These are phyloP conservation scores for Teinopalpus imperialis DNA, from an alignment of 2,888 invertebrate genomes.

Conservation along the genomic window DNA sequence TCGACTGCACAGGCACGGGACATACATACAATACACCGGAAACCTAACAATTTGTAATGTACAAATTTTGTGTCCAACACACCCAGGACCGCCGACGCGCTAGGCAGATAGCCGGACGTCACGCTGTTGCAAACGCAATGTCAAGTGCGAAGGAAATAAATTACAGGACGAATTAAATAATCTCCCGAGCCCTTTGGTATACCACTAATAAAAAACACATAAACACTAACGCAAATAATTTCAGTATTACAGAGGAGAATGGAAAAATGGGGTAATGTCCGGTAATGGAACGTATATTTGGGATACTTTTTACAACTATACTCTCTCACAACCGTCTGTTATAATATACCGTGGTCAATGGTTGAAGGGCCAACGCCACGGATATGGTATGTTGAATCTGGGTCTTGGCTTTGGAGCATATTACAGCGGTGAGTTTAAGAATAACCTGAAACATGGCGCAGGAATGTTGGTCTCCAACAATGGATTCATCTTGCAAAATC, in stretches of 20 bases:
- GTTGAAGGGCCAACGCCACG: constrained; percentile 77
- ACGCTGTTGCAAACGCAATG: too few relatives aligned
- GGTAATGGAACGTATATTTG: constrained; percentile 83
- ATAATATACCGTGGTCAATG: constrained; percentile 79
- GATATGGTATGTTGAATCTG: constrained; percentile 71
- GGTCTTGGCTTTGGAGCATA: constrained; percentile 78
- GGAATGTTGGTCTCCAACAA: constrained; percentile 81
- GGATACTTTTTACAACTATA: constrained; percentile 74
- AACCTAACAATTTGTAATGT: too few relatives aligned
- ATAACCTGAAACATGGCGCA: constrained; percentile 80
- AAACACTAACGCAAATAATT: constrained; percentile 19
- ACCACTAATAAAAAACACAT: neutral
- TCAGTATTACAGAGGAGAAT: constrained; percentile 82
- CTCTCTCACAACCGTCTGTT: constrained; percentile 76
- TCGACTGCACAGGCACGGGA: too few relatives aligned
- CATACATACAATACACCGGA: too few relatives aligned
- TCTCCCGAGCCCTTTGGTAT: too few relatives aligned
- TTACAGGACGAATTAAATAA: too few relatives aligned
- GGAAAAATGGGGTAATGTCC: constrained; percentile 79
- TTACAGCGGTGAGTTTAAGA: constrained; percentile 79
- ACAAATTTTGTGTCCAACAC: too few relatives aligned
- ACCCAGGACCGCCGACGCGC: too few relatives aligned
- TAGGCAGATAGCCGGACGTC: too few relatives aligned
- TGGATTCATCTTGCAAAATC: constrained; percentile 71
- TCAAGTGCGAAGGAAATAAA: too few relatives aligned